phyloP scores from a whole-genome alignment of 1,140 invertebrate species.

The Cyphomyrmex costatus region DNA sequence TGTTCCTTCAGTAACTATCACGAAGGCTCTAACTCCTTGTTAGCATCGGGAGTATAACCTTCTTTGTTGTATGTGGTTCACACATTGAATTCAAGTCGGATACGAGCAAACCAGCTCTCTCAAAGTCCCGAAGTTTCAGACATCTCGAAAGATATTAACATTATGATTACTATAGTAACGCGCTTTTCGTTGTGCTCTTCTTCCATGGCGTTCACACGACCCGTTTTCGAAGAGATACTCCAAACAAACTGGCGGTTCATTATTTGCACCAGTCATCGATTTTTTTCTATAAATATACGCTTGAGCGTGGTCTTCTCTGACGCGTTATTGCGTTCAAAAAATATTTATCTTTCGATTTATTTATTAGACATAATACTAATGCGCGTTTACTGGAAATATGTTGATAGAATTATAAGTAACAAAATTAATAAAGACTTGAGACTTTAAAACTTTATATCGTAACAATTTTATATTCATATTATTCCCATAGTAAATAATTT shows the following conservation, averaged over 20 bases:
- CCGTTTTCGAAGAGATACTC: slow-evolving; percentile 13
- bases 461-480: background rate
- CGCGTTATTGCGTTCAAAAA: background rate
- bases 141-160: slow-evolving; percentile 49
- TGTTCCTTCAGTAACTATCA: slow-evolving; percentile 21
- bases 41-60: slow-evolving; percentile 35
- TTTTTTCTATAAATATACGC: background rate
- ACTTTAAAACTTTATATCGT: background rate
- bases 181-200: slow-evolving; percentile 29
- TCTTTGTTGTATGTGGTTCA: slow-evolving; percentile 56
- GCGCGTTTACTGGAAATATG: background rate
- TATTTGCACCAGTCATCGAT: slow-evolving; percentile 1
- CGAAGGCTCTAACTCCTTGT: slow-evolving; percentile 26
- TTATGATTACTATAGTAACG: slow-evolving; percentile 52
- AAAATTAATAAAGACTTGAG: background rate
- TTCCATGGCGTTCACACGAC: slow-evolving; percentile 23
- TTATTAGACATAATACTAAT: background rate
- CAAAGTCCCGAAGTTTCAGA: slow-evolving; percentile 30
- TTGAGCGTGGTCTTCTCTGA: background rate
- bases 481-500: background rate
- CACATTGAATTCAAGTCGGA: slow-evolving; percentile 59
- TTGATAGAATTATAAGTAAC: background rate
- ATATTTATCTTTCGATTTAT: slow-evolving; percentile 8
- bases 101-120: slow-evolving; percentile 43
- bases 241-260: background rate